Base-by-base conservation (phyloP, 1,140 invertebrate species). In the Lepidurus couesii region DNA sequence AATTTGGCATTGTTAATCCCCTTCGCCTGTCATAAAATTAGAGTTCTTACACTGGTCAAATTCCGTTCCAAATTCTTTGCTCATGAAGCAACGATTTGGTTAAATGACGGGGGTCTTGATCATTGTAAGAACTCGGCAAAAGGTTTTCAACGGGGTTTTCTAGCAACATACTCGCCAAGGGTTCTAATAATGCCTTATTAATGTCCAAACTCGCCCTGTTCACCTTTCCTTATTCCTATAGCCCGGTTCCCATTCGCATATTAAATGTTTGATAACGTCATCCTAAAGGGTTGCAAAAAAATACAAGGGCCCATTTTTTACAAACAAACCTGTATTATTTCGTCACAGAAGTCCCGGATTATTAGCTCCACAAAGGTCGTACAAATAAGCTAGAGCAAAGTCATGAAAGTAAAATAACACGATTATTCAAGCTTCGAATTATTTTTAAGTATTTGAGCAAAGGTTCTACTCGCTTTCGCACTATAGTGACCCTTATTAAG, bases 161-260 rank as follows among this genome's bases (percentile, higher is more conserved):
- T 65, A n/a, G 53, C 53, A 65, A 65, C 1, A 65, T 34, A 65
- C 8, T 65, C 53, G 53, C 53, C 53, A 65, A 65, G 53, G 53
- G 21, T 21, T 65, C 53, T 65, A 65, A 65, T 65, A 65, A 65
- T 65, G 53, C 53, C 53, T 65, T 13, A 65, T 65, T 65, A 65
- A 65, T 65, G 47, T 21, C 47, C 0, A 21, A n/a, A 65, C 47
- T 65, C 47, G 47, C 6, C 47, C 47, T 16, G 11, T 53, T 53
- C 21, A 5, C 47, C 11, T 53, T 53, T 24, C 24, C 24, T 24
- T n/a, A n/a, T n/a, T 24, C 24, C 24, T 24, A 24, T 24, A 53
- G 21, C 47, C 47, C 11, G 47, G 47, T 53, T 53, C 47, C 47
- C 47, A 53, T 53, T 53, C 47, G 47, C 47, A 53, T 53, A 53